Conservation (phyloP, 2,888 invertebrate species). For the Kryphioiulus occultus region DNA sequence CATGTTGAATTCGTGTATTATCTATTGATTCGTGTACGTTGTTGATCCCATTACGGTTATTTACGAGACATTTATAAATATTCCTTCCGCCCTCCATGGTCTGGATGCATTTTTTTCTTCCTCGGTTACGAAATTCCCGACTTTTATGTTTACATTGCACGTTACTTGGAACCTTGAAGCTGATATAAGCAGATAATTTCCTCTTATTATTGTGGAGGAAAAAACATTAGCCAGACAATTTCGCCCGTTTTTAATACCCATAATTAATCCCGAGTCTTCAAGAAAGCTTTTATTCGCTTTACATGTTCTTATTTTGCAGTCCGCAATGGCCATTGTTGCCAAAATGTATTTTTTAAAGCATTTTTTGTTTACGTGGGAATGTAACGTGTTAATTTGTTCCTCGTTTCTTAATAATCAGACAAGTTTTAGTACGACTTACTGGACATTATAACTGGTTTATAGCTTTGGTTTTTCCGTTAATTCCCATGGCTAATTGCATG, state of each 20-base stretch:
- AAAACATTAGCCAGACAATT: background rate
- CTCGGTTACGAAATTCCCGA: background rate
- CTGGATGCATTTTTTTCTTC: background rate
- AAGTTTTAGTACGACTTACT: background rate
- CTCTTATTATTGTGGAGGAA: background rate
- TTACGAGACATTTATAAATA: slow-evolving; percentile 22
- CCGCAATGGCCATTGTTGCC: background rate
- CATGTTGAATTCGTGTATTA: background rate
- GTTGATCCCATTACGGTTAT: background rate
- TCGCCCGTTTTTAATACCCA: background rate
- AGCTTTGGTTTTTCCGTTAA: background rate
- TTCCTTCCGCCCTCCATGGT: background rate
- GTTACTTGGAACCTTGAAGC: background rate
- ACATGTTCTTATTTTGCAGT: background rate
- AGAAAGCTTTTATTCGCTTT: background rate
- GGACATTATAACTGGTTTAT: background rate
- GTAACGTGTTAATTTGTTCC: background rate
- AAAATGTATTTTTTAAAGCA: background rate
- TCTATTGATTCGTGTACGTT: background rate
- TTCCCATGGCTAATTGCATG: too few relatives aligned
- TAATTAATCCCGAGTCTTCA: background rate
- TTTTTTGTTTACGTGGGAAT: background rate
- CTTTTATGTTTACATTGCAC: slow-evolving; percentile 6
- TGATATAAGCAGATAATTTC: background rate
- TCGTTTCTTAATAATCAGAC: background rate